These are phyloP conservation scores for Labeo rohita DNA, from an alignment of 2,113 vertebrate species.

Conservation along the genomic window DNA sequence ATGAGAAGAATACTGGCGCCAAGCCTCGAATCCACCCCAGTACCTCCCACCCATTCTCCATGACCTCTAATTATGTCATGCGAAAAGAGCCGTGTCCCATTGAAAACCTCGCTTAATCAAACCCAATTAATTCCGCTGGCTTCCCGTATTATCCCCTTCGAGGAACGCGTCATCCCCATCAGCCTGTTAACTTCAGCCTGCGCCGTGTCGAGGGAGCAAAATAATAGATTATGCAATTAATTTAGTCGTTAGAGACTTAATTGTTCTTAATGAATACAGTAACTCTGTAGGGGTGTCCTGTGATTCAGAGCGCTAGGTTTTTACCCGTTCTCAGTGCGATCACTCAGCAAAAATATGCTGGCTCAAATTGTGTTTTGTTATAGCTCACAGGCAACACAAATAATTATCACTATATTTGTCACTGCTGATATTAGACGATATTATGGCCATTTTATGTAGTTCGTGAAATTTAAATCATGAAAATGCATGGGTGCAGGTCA, in stretches of 20 bases:
- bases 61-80: conserved; percentile 85
- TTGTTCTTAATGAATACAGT: conserved; percentile 74
- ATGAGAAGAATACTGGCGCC: conserved; percentile 75
- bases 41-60: conserved; percentile 54
- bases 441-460: background rate
- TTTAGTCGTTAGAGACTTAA: conserved; percentile 77
- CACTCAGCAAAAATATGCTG: conserved; percentile 10
- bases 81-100: conserved; percentile 81
- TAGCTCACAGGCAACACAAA: background rate
- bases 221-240: conserved; percentile 79
- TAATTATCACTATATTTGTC: background rate
- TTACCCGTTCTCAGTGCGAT: conserved; percentile 31
- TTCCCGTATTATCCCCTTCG: conserved; percentile 80
- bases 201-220: conserved; percentile 71
- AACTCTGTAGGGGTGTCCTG: conserved; percentile 55
- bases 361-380: background rate
- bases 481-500: background rate
- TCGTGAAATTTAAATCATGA: background rate
- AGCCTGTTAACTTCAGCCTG: conserved; percentile 76
- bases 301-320: conserved; percentile 37
- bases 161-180: conserved; percentile 73
- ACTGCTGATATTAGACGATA: background rate
- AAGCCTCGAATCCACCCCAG: conserved; percentile 64
- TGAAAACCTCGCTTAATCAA: conserved; percentile 84
- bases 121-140: conserved; percentile 87